A percentile compares a stretch with the other conserved stretches of the same genome.
Conservation (phyloP, 2,888 invertebrate genomes). For the Eumerus sabulonum region DNA sequence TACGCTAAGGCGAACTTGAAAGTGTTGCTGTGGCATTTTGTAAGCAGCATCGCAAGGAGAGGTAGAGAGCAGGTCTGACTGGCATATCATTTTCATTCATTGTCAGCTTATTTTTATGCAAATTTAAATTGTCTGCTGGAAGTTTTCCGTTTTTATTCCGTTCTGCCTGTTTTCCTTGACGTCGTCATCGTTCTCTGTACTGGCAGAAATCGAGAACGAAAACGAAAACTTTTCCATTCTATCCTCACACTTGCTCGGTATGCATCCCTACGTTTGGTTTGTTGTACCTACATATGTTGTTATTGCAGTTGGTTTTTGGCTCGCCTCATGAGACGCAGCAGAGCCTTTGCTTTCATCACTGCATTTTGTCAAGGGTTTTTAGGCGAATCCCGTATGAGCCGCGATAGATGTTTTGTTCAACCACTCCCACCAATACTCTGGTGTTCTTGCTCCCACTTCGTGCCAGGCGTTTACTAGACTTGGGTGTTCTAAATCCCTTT, state of each 20-base stretch:
- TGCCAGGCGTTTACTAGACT: conserved; percentile 61
- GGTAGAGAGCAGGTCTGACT: conserved; percentile 31
- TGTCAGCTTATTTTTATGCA: conserved; percentile 67
- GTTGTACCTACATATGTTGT: not conserved
- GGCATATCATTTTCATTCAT: conserved; percentile 65
- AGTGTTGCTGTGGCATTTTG: conserved; percentile 40
- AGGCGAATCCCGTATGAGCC: conserved; percentile 1
- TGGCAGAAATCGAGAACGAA: no score
- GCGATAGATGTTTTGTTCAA: conserved; percentile 23
- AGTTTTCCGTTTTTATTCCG: conserved; percentile 15
- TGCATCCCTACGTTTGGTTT: conserved; percentile 30
- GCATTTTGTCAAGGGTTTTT: conserved; percentile 47
- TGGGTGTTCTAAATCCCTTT: conserved; percentile 24
- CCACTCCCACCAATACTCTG: no score
- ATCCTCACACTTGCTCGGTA: conserved; percentile 4
- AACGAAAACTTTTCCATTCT: no score
- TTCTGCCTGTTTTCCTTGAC: not conserved
- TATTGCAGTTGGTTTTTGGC: no score
- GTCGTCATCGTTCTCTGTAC: conserved; percentile 13
- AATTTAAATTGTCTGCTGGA: conserved; percentile 65
- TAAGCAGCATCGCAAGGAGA: conserved; percentile 5
- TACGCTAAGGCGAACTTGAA: conserved; percentile 58
- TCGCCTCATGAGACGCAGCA: no score
- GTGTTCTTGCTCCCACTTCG: no score
- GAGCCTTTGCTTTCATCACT: conserved; percentile 10